phyloP scores from a whole-genome alignment of 1,140 invertebrate genomes.

The Antheraea pernyi region DNA sequence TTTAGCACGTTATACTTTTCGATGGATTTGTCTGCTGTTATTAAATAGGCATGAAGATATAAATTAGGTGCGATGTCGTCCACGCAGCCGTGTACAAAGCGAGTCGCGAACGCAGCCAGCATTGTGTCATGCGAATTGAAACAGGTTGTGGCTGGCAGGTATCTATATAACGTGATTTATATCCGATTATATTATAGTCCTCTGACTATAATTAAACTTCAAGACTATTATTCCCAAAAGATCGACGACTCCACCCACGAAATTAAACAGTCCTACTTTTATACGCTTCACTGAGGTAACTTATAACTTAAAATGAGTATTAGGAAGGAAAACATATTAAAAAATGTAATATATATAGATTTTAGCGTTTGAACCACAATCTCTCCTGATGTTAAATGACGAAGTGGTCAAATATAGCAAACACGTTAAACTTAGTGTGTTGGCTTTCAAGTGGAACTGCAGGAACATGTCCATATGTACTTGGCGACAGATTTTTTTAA shows the following conservation, averaged over 20 bases:
- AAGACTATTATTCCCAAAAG: constrained; percentile 70
- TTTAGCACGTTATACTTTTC: constrained; percentile 43
- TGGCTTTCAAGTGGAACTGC: no score
- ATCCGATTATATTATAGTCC: constrained; percentile 68
- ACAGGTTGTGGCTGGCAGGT: constrained; percentile 75
- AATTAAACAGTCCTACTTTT: constrained; percentile 64
- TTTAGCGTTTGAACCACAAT: no score
- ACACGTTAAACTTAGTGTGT: no score
- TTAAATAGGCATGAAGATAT: constrained; percentile 74
- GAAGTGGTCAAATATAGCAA: no score
- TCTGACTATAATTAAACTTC: constrained; percentile 73
- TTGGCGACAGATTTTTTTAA: no score
- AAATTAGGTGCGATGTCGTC: constrained; percentile 65
- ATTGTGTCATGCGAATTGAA: constrained; percentile 70
- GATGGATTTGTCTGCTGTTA: constrained; percentile 42
- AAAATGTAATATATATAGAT: no score
- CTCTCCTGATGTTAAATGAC: no score
- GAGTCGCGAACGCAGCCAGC: constrained; percentile 40
- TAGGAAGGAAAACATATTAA: no score
- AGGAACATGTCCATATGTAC: no score
- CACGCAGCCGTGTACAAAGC: constrained; percentile 52
- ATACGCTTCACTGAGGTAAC: constrained; percentile 21
- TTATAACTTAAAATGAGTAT: no score
- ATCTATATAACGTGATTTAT: constrained; percentile 74
- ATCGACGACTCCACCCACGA: constrained; percentile 66